phyloP scores from a whole-genome alignment of 2,113 vertebrate species.

The Alouatta palliata region DNA sequence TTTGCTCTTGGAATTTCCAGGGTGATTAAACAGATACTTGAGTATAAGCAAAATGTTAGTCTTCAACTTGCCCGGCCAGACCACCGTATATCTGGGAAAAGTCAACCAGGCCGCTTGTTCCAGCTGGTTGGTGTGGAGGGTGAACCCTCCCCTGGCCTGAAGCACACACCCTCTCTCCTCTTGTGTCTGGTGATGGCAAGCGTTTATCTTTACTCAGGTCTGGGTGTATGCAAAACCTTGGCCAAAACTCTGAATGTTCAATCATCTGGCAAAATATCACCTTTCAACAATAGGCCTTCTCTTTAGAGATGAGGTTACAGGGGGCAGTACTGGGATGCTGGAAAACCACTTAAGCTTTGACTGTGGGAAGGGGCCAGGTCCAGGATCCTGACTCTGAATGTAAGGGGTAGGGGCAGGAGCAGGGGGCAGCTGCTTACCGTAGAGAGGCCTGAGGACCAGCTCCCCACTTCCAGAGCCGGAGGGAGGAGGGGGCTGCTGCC shows the following conservation, averaged over 20 bases:
- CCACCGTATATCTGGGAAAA: slow-evolving; percentile 35
- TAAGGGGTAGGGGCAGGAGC: neutral
- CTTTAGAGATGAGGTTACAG: slow-evolving; percentile 57
- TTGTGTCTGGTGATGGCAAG: neutral
- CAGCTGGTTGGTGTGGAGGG: neutral
- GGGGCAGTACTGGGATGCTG: slow-evolving; percentile 56
- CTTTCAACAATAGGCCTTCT: slow-evolving; percentile 76
- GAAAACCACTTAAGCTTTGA: slow-evolving; percentile 69
- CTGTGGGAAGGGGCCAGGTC: slow-evolving; percentile 57
- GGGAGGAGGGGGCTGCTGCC: neutral
- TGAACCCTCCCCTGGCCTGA: neutral
- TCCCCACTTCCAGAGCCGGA: neutral
- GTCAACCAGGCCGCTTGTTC: slow-evolving; percentile 11
- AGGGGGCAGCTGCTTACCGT: neutral
- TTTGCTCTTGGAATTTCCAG: slow-evolving; percentile 35
- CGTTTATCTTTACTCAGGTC: neutral
- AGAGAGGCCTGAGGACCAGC: neutral
- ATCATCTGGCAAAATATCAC: slow-evolving; percentile 80
- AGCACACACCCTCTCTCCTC: neutral
- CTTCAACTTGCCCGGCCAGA: neutral
- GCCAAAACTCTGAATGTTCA: slow-evolving; percentile 48
- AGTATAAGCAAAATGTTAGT: slow-evolving; percentile 28
- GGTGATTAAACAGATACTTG: neutral
- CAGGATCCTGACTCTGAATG: slow-evolving; percentile 56
- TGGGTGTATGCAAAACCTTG: slow-evolving; percentile 50